Conservation (phyloP, 2,888 invertebrate species). For the Phyto melanocephala region DNA sequence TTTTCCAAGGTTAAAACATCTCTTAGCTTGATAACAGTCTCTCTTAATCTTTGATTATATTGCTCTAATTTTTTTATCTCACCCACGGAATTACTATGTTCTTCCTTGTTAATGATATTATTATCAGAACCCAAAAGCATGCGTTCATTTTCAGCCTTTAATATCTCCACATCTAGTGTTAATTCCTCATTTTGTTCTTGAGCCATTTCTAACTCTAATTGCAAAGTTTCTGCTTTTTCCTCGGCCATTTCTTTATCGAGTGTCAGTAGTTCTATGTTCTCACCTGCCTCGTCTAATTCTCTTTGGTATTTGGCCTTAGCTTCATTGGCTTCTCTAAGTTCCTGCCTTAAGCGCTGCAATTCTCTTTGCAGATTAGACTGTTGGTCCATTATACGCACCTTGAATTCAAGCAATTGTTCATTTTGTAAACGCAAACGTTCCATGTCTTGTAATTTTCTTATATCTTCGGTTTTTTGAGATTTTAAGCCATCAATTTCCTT, state of each 20-base stretch:
- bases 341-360: slow-evolving; percentile 89
- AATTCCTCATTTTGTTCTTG: slow-evolving; percentile 95
- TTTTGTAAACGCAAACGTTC: slow-evolving; percentile 93
- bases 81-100: slow-evolving; percentile 80
- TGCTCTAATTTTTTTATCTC: slow-evolving; percentile 92
- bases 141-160: slow-evolving; percentile 87
- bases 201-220: slow-evolving; percentile 91
- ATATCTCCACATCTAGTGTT: slow-evolving; percentile 89
- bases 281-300: slow-evolving; percentile 94
- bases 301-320: slow-evolving; percentile 91
- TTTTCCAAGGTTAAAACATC: slow-evolving; percentile 97
- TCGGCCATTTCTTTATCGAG: slow-evolving; percentile 99
- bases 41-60: slow-evolving; percentile 93
- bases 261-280: slow-evolving; percentile 97
- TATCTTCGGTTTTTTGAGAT: slow-evolving; percentile 93
- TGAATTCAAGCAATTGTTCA: slow-evolving; percentile 96
- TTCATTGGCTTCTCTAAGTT: slow-evolving; percentile 91
- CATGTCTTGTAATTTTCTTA: slow-evolving; percentile 92
- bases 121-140: slow-evolving; percentile 69
- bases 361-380: slow-evolving; percentile 92
- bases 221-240: slow-evolving; percentile 90
- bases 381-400: slow-evolving; percentile 94
- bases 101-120: slow-evolving; percentile 82
- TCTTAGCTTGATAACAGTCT: slow-evolving; percentile 94
- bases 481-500: slow-evolving; percentile 93